A percentile compares a stretch with the other conserved stretches of the same genome.
Conservation (phyloP, 2,888 invertebrate genomes). For the Chrysodeixis includens region DNA sequence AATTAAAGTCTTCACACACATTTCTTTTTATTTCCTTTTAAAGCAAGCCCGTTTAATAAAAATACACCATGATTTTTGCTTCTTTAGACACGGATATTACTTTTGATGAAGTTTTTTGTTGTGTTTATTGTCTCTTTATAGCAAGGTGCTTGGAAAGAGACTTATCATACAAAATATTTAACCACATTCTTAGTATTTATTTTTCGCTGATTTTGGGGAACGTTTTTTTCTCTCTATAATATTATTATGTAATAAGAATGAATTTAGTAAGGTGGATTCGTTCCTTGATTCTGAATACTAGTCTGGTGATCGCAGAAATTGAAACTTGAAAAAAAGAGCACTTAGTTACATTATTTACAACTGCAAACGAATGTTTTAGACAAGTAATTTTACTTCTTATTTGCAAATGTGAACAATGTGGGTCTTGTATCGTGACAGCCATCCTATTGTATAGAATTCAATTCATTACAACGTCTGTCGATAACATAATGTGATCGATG, state of each 20-base stretch:
- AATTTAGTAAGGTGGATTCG: too few relatives aligned
- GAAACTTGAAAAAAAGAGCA: too few relatives aligned
- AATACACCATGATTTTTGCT: background rate
- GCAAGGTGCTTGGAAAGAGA: background rate
- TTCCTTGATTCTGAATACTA: too few relatives aligned
- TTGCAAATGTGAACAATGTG: background rate
- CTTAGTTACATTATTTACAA: too few relatives aligned
- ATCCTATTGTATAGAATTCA: conserved; percentile 4
- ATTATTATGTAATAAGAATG: too few relatives aligned
- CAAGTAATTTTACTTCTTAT: too few relatives aligned
- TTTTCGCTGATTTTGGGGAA: too few relatives aligned
- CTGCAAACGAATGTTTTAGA: too few relatives aligned
- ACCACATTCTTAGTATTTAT: too few relatives aligned
- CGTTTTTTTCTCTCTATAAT: too few relatives aligned
- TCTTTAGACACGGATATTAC: background rate
- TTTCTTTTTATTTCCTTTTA: background rate
- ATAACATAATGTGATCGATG: background rate
- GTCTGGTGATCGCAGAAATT: too few relatives aligned
- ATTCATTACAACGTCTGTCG: background rate
- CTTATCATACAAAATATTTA: background rate
- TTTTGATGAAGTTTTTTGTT: background rate
- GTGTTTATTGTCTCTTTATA: background rate
- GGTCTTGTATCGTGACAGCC: background rate
- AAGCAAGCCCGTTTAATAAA: background rate
- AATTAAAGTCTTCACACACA: conserved; percentile 3